These are phyloP conservation scores for Lithodes maja DNA, from an alignment of 2,888 invertebrate genomes.

Conservation along the genomic window DNA sequence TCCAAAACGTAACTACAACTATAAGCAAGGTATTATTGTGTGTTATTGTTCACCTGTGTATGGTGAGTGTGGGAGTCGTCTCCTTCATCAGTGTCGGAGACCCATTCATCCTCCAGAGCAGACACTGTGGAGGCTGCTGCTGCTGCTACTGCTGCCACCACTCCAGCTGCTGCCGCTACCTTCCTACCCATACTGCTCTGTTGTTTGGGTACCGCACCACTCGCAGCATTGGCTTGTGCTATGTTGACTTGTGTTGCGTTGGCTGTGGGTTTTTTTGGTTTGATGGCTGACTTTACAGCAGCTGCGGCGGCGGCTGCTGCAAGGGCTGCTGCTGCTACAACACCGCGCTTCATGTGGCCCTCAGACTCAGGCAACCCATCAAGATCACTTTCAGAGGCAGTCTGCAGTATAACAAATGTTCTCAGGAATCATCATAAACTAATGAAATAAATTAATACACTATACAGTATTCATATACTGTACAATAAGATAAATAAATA, in stretches of 20 bases:
- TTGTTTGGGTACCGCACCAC: slow-evolving; percentile 57
- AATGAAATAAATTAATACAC: no score
- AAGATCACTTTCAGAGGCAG: slow-evolving; percentile 62
- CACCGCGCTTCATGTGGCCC: slow-evolving; percentile 57
- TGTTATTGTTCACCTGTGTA: not conserved
- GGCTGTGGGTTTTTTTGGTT: not conserved
- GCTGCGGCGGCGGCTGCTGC: slow-evolving; percentile 31
- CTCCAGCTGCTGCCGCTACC: not conserved
- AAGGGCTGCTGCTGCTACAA: slow-evolving; percentile 41
- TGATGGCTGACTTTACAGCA: not conserved
- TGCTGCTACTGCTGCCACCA: not conserved
- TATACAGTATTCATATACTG: no score
- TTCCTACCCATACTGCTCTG: slow-evolving; percentile 1
- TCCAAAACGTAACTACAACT: no score
- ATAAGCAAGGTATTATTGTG: no score
- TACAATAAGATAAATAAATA: no score
- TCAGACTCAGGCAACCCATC: slow-evolving; percentile 65
- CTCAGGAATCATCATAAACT: no score
- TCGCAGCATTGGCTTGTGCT: slow-evolving; percentile 40
- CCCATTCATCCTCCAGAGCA: slow-evolving; percentile 53
- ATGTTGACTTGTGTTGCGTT: slow-evolving; percentile 24
- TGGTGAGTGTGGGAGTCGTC: not conserved
- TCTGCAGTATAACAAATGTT: slow-evolving; percentile 23
- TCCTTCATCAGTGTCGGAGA: slow-evolving; percentile 33
- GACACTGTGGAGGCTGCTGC: slow-evolving; percentile 20